phyloP scores from a whole-genome alignment of 2,113 vertebrate species.

The Microtus richardsoni region DNA sequence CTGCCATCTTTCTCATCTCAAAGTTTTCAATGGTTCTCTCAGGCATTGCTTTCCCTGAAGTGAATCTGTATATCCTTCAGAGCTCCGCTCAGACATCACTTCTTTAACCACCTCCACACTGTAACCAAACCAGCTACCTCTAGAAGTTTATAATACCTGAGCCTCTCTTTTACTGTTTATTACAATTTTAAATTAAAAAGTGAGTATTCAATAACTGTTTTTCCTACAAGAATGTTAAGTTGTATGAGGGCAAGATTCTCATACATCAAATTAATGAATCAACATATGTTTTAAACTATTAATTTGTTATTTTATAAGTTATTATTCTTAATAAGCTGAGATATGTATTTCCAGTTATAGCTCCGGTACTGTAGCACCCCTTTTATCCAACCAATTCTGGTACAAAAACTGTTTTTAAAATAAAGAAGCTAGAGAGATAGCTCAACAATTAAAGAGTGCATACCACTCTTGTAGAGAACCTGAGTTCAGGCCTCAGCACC shows the following conservation, averaged over 20 bases:
- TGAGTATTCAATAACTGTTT: background rate
- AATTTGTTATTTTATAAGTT: background rate
- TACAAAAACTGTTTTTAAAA: slow-evolving; percentile 37
- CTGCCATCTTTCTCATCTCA: background rate
- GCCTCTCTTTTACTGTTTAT: background rate
- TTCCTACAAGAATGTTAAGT: slow-evolving; percentile 17
- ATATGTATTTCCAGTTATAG: background rate
- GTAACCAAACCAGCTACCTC: slow-evolving; percentile 1
- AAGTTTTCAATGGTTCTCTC: slow-evolving; percentile 9
- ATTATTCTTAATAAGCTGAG: slow-evolving; percentile 8
- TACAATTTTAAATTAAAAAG: slow-evolving; percentile 39
- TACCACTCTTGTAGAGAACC: background rate
- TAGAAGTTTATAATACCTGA: slow-evolving; percentile 12
- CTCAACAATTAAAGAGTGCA: background rate
- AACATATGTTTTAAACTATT: slow-evolving; percentile 16
- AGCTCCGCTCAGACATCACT: background rate
- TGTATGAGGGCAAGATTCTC: background rate
- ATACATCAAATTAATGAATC: slow-evolving; percentile 32
- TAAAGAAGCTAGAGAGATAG: background rate
- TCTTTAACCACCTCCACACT: background rate
- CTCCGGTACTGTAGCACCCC: no score
- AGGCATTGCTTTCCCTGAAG: background rate
- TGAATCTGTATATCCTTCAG: slow-evolving; percentile 37
- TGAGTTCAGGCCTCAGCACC: background rate
- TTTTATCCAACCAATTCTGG: slow-evolving; percentile 17